Conservation (phyloP, 2,113 vertebrate genomes). For the Salminus brasiliensis region DNA sequence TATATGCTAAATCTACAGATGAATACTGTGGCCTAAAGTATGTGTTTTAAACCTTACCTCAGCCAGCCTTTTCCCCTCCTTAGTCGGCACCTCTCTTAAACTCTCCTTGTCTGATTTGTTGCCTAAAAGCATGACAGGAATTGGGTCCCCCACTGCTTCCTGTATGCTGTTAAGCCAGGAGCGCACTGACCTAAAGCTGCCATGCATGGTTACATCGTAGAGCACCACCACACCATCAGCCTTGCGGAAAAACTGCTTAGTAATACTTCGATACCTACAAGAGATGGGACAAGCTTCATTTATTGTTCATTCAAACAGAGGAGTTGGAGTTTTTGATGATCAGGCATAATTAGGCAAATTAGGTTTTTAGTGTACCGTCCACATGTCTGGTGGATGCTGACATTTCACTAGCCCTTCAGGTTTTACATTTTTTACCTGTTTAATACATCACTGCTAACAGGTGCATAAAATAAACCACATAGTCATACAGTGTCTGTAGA, state of each 20-base stretch:
- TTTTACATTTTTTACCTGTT: too few relatives aligned
- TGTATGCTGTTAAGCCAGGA: conserved; percentile 87
- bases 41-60: too few relatives aligned
- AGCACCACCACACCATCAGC: conserved; percentile 89
- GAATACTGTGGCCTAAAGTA: not conserved
- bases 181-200: conserved; percentile 82
- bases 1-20: not conserved
- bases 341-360: not conserved
- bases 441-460: too few relatives aligned
- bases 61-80: conserved; percentile 82
- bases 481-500: too few relatives aligned
- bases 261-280: conserved; percentile 87
- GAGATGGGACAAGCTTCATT: not conserved
- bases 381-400: too few relatives aligned
- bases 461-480: too few relatives aligned
- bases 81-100: conserved; percentile 81
- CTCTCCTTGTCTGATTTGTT: conserved; percentile 89
- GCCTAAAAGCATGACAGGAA: conserved; percentile 86
- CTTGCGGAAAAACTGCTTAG: conserved; percentile 95
- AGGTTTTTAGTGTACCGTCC: not conserved
- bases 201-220: conserved; percentile 86
- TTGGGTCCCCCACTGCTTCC: conserved; percentile 82
- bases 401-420: too few relatives aligned
- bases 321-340: not conserved
- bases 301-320: not conserved